Base-by-base conservation (phyloP, 2,888 invertebrate genomes). In the Habroteleia sp. region DNA sequence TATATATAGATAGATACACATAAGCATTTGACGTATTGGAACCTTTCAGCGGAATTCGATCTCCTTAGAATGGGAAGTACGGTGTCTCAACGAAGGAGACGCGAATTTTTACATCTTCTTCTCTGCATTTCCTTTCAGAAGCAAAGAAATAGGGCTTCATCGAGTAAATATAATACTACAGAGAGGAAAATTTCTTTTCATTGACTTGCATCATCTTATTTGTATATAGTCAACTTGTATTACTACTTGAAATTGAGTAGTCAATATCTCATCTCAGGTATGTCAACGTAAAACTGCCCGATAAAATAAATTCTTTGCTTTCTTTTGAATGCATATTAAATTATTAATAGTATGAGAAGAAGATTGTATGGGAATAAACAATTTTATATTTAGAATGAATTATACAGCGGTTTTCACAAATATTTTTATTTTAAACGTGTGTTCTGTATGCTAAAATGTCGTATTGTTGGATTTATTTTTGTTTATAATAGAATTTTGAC, bases 201-300 rank as follows among this genome's bases (percentile, higher is more conserved):
- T 74, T 66, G 74, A 68, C 66, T 62, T 66, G 66, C 73, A 58
- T 73, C 65, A 66, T 66, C 60, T 73, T 73, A 73, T 73, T 73
- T 73, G 44, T 73, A 54, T 66, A 73, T 65, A 73, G 56, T 58
- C 73, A 58, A 52, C 65, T 60, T 66, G 54, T 46, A 66, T 62
- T 74, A 74, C 60, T 66, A 62, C 66, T 54, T 66, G 73, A 66
- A 74, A 66, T 66, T 66, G 73, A 74, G 62, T 74, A 66, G 73
- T 66, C 66, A 66, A 66, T 62, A 74, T 74, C 66, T 73, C 65
- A 66, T 73, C 52, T 60, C 14, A 13, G 37, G 31, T 54, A 62
- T 62, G 54, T 66, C 73, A 66, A 66, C 48, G 46, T 25, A 52
- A 44, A 52, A 60, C 46, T 66, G 65, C 13, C 52, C 35, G 41